Evolutionary conservation across 2,113 vertebrate species (phyloP), one percentile per base, ranked within the genome.

Genomic region (Erythrocercus mccallii): DNA sequence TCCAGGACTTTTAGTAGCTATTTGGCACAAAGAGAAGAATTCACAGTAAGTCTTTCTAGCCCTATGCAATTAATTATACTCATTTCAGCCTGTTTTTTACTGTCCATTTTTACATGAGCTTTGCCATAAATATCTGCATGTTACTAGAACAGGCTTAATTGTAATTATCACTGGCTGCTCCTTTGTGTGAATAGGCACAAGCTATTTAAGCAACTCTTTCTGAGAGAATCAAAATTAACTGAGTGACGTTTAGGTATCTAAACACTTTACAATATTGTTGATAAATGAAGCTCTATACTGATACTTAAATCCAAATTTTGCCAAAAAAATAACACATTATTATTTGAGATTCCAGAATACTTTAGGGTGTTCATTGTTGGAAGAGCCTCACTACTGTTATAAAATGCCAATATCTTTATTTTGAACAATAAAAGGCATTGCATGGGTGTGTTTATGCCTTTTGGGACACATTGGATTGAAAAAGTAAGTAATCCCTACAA

Each of bases 361-460:
- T 37, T 64, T 1, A 62, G 17, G 54, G 11, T 74, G 3, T 12
- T 60, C 21, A 11, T 24, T 57, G 23, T 44, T 90, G 22, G 8
- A 27, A 48, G 6, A 74, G 2, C 10, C 13, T n/a, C 15, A 50
- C 1, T 38, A 48, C 16, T 23, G 12, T n/a, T 47, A 38, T 60
- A 89, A 72, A 51, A 4, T 0, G 0, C 1, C 11, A 35, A 38
- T 9, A 45, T 54, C 7, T 64, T 51, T 47, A 28, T 64, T 87
- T 54, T 70, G 12, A 81, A 48, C n/a, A 71, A 44, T 23, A 81
- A 64, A 62, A 62, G 7, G 2, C n/a, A 53, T 64, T 38, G 11
- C 16, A 35, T 2, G 17, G 9, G 16, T 50, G 19, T 14, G 3
- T 66, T 61, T 82, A 7, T 53, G 28, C 24, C 54, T 15, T 47